A percentile compares a stretch with the other conserved stretches of the same genome.
These are phyloP conservation scores for Thera obeliscata DNA, from an alignment of 2,888 invertebrate species.

Conservation along the genomic window DNA sequence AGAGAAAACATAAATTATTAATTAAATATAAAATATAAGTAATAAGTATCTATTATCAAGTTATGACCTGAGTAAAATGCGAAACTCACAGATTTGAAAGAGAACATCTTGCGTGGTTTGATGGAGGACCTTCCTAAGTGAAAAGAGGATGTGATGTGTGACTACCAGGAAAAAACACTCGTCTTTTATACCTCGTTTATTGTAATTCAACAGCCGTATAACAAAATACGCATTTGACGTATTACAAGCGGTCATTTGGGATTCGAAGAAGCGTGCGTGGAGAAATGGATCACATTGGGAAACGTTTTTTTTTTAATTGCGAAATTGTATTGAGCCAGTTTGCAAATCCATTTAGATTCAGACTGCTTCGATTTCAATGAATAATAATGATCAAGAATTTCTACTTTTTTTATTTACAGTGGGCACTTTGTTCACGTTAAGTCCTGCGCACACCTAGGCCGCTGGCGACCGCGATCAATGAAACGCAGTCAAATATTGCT, in stretches of 20 bases:
- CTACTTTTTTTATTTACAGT: constrained; percentile 1
- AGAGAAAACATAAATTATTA: constrained; percentile 11
- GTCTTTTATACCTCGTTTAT: constrained; percentile 78
- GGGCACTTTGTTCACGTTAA: neutral
- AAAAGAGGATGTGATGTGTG: constrained; percentile 77
- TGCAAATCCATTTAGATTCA: constrained; percentile 42
- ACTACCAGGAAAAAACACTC: constrained; percentile 59
- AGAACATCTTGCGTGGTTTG: constrained; percentile 77
- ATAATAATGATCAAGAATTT: constrained; percentile 21
- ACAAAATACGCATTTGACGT: constrained; percentile 73
- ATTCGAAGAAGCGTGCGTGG: constrained; percentile 71
- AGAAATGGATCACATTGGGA: constrained; percentile 81
- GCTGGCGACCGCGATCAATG: too few species aligned
- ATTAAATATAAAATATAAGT: neutral
- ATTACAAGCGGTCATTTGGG: constrained; percentile 76
- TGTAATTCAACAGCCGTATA: constrained; percentile 75
- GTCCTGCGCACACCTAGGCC: too few species aligned
- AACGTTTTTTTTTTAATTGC: constrained; percentile 61
- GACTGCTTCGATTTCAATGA: constrained; percentile 20
- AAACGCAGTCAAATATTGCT: too few species aligned
- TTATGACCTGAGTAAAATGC: neutral
- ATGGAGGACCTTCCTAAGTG: constrained; percentile 73
- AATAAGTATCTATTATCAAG: neutral
- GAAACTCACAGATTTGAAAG: constrained; percentile 78
- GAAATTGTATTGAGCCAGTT: constrained; percentile 56